Evolutionary conservation across 1,140 invertebrate species (phyloP), one percentile per base, ranked within the genome.

Genomic region (Drosophila burlai): DNA sequence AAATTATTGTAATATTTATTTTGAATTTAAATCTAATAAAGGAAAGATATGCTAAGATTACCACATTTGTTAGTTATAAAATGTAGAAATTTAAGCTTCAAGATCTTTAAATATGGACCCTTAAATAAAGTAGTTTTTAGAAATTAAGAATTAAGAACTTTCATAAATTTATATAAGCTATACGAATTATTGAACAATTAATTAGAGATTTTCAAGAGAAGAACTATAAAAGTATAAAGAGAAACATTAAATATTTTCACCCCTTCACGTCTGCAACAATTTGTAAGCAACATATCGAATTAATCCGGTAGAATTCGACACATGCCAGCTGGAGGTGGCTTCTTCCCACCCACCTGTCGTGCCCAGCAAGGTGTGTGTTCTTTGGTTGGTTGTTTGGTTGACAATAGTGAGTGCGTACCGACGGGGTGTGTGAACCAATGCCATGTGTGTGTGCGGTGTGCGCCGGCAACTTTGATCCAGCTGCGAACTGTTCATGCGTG

Each of bases 401-500:
- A 69, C 67, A 69, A 69, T 34, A 11, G 47, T 24, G 26, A 43
- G 24, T 21, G 9, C 46, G 24, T 26, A 29, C 8, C 13, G 36
- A 42, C n/a, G 24, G 38, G 47, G 75, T 57, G 80, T 86, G 83
- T 80, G 84, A 83, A 87, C 67, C 63, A 47, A 38, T 64, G 61
- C 84, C 65, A 71, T 49, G 82, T 47, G 65, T 64, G 82, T 45
- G 72, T 54, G 75, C 50, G 50, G 59, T 64, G 65, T 61, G 73
- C 36, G 61, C 60, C 60, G 45, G 46, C 38, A 71, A 60, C 63
- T 75, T 80, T 90, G 84, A 81, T 81, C 77, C 81, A 72, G 67
- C 71, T 90, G 54, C 67, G 43, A 90, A 59, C 72, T 62, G 61
- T 67, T 82, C 86, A 90, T 82, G 85, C 79, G 86, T 77, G 66